Base-by-base conservation (phyloP, 64 coral and sea anemone species). In the Montipora efflorescens region DNA sequence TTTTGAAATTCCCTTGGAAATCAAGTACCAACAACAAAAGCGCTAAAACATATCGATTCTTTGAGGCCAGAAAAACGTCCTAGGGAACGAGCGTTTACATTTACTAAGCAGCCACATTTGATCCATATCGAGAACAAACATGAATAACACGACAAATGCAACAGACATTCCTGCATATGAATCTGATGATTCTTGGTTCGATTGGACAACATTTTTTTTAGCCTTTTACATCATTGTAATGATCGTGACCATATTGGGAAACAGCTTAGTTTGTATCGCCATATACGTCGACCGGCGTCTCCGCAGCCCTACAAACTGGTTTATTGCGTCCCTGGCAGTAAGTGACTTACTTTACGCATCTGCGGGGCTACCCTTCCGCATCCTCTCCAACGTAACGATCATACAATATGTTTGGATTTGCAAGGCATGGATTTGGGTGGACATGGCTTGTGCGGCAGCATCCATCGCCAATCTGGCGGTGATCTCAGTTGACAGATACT, bases 261-360 rank as follows among this genome's bases (percentile, higher is more conserved):
- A 98, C 75, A 89, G 83, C 9, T 75, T 98, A 43, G 96, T 98
- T 9, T 98, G 96, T 76, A 79, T 91, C 2, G 93, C 96, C 74
- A 94, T 98, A 49, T 98, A 95, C 16, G 45, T 95, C 45, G 96
- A 98, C 81, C 61, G 64, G 7, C 90, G 96, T n/a, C 61, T 98
- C 19, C 74, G 96, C 48, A 98, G 93, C 74, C 91, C 89, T 11
- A 98, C 96, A 0, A 98, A 98, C 47, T 98, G 96, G 96, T 98
- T 98, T 71, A 93, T 98, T 19, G 96, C 93, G 25, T 94, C 87
- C 12, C 43, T 98, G 36, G 96, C 96, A 12, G 93, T 98, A 4
- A 89, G 91, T 19, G 96, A 98, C 68, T 88, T 98, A n/a, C 74
- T 95, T 22, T 98, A 95, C 74, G 96, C 89, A 57, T 70, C 87